Conservation (phyloP, 2,888 invertebrate species). For the Chaetogeoica ovagalla region DNA sequence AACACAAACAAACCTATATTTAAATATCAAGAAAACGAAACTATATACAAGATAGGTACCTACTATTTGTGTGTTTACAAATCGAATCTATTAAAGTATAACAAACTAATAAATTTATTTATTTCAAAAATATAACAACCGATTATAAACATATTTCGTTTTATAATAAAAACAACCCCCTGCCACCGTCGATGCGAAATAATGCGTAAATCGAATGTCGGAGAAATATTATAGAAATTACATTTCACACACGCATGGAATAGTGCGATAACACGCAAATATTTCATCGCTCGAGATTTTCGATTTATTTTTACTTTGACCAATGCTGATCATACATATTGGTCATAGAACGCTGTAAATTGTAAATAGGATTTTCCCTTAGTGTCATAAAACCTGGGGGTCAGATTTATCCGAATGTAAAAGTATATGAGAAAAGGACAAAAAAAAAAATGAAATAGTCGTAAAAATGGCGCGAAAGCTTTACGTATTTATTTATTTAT, state of each 20-base stretch:
- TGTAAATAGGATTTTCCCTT: conserved; percentile 50
- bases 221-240: not conserved
- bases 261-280: conserved; percentile 33
- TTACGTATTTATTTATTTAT: conserved; percentile 51
- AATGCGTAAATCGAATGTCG: not conserved
- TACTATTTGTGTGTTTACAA: not conserved
- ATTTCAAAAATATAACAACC: not conserved
- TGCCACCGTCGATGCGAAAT: not conserved
- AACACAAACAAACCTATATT: too few relatives aligned
- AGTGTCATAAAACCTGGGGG: conserved; percentile 50
- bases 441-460: conserved; percentile 44
- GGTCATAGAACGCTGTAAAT: conserved; percentile 48
- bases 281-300: conserved; percentile 25
- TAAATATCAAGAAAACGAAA: not conserved
- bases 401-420: conserved; percentile 49
- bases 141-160: not conserved
- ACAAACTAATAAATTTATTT: not conserved
- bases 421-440: conserved; percentile 51
- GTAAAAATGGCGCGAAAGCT: conserved; percentile 52
- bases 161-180: not conserved
- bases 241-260: not conserved
- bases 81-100: not conserved
- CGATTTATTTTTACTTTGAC: conserved; percentile 49
- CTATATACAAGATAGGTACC: not conserved
- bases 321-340: conserved; percentile 45